These are phyloP conservation scores for Oxystoma pomonae DNA, from an alignment of 2,888 invertebrate genomes.

Conservation along the genomic window DNA sequence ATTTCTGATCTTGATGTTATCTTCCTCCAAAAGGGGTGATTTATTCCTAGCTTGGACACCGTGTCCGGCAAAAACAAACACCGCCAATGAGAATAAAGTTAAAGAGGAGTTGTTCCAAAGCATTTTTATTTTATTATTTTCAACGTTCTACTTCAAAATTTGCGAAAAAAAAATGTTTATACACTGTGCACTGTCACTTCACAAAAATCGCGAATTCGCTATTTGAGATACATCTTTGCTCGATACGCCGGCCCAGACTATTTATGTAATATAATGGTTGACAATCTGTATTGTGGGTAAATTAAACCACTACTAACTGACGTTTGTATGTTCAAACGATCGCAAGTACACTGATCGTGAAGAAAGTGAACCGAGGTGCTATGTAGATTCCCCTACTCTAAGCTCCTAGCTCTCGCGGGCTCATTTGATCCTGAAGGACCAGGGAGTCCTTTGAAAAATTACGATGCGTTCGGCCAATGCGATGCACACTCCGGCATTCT, in stretches of 20 bases:
- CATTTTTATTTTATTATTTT: not conserved
- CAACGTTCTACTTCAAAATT: not conserved
- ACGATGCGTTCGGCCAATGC: slow-evolving; percentile 8
- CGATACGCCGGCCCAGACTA: slow-evolving; percentile 21
- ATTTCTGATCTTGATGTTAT: slow-evolving; percentile 37
- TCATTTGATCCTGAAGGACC: slow-evolving; percentile 40
- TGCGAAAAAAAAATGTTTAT: not conserved
- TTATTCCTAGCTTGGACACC: slow-evolving; percentile 34
- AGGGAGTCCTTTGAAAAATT: slow-evolving; percentile 22
- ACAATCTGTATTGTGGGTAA: slow-evolving; percentile 11
- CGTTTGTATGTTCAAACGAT: slow-evolving; percentile 22
- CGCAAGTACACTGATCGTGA: slow-evolving; percentile 23
- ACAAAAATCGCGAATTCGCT: not conserved
- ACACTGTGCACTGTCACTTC: not conserved
- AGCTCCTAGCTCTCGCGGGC: slow-evolving; percentile 24
- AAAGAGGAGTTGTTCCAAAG: not conserved
- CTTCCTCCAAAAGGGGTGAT: slow-evolving; percentile 41
- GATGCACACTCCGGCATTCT: not conserved
- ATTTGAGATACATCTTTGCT: not conserved
- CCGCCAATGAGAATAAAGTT: not conserved
- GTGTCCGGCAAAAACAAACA: slow-evolving; percentile 18
- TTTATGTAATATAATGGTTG: slow-evolving; percentile 22
- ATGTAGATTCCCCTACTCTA: slow-evolving; percentile 41
- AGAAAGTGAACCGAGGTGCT: slow-evolving; percentile 26
- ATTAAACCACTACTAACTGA: slow-evolving; percentile 8